A percentile compares a stretch with the other conserved stretches of the same genome.
phyloP scores from a whole-genome alignment of 2,888 invertebrate genomes.

The Itoplectis maculator region DNA sequence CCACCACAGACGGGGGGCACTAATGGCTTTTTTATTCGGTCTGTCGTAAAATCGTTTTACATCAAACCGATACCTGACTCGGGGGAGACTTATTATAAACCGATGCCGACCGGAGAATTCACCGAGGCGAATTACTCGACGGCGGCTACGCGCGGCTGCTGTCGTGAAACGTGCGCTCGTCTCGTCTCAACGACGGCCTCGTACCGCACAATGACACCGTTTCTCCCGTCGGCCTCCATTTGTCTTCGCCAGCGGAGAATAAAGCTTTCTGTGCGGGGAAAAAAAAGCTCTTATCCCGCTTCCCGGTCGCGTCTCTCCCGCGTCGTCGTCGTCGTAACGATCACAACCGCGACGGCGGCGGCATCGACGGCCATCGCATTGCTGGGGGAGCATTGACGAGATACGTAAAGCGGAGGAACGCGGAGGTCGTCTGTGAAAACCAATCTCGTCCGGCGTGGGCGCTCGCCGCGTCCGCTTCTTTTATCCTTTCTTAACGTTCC shows the following conservation, averaged over 20 bases:
- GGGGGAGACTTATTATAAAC: not conserved
- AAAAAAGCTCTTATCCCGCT: not conserved
- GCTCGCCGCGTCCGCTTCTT: conserved; percentile 13
- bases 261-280: conserved; percentile 52
- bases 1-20: conserved; percentile 72
- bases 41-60: conserved; percentile 79
- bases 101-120: conserved; percentile 70
- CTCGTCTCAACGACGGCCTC: conserved; percentile 28
- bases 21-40: conserved; percentile 78
- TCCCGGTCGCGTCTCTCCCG: not conserved
- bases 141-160: not conserved
- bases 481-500: conserved; percentile 6
- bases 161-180: conserved; percentile 29
- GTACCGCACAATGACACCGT: conserved; percentile 16
- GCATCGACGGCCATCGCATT: not conserved
- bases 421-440: not conserved
- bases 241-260: conserved; percentile 65
- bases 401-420: conserved; percentile 2
- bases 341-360: not conserved
- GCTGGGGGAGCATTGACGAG: not conserved
- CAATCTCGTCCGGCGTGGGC: not conserved
- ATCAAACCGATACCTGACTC: conserved; percentile 74
- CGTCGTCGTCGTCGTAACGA: no score
- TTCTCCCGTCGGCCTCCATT: conserved; percentile 65
- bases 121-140: conserved; percentile 66